A percentile compares a stretch with the other conserved stretches of the same genome.
phyloP scores from a whole-genome alignment of 2,797 vertebrate genomes.

The Hirundo rustica region DNA sequence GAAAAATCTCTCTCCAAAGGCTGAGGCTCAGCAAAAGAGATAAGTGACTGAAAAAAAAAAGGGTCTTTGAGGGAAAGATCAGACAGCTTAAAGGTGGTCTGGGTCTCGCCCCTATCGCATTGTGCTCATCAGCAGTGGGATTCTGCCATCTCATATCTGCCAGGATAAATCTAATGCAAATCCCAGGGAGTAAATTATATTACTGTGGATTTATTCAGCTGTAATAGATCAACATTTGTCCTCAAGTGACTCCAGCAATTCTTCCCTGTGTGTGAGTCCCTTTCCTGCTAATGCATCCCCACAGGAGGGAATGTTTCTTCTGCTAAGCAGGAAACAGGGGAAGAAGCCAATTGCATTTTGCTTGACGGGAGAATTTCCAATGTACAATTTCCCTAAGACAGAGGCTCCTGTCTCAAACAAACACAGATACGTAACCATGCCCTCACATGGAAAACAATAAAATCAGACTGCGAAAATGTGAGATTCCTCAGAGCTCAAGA shows the following conservation, averaged over 20 bases:
- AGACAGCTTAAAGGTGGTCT: neutral
- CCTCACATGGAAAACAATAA: neutral
- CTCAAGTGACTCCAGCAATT: slow-evolving; percentile 14
- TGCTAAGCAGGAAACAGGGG: neutral
- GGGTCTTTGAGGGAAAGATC: neutral
- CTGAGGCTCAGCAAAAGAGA: slow-evolving; percentile 26
- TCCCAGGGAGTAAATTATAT: slow-evolving; percentile 6
- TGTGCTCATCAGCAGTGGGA: neutral
- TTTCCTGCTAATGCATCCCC: neutral
- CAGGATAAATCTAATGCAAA: neutral
- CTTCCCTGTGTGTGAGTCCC: neutral
- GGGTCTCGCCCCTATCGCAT: neutral
- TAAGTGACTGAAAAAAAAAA: neutral
- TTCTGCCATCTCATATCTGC: neutral
- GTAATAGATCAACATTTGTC: slow-evolving; percentile 28
- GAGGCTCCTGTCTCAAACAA: neutral
- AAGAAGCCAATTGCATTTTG: slow-evolving; percentile 16
- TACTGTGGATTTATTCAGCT: slow-evolving; percentile 33
- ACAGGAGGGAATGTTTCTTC: neutral
- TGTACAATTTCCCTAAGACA: neutral
- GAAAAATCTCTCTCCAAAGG: slow-evolving; percentile 23
- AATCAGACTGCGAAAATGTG: neutral
- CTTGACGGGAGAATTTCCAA: slow-evolving; percentile 13
- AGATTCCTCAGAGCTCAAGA: neutral
- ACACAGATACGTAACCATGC: neutral